These are phyloP conservation scores for Cryptoleucopteryx plumbea DNA, from an alignment of 2,113 vertebrate genomes.

Conservation along the genomic window DNA sequence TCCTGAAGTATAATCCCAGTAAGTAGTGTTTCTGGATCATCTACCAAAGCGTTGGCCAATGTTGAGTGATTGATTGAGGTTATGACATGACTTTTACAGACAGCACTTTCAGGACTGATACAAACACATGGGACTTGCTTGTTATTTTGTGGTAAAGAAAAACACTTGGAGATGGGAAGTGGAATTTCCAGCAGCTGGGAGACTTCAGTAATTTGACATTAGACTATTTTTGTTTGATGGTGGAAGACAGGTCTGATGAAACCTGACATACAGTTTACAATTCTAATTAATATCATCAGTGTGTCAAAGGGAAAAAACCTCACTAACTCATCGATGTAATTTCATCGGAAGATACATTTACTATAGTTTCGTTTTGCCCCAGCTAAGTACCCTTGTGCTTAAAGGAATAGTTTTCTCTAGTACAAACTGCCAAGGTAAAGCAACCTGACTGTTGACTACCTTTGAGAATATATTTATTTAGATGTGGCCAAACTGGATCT, in stretches of 20 bases:
- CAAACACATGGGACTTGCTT: neutral
- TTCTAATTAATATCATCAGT: neutral
- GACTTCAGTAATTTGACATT: neutral
- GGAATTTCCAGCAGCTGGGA: conserved; percentile 29
- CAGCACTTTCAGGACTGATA: neutral
- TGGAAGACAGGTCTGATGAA: conserved; percentile 24
- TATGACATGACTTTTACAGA: conserved; percentile 51
- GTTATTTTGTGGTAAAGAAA: conserved; percentile 25
- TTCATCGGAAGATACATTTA: neutral
- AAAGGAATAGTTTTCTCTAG: neutral
- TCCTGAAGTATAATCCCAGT: conserved; percentile 20
- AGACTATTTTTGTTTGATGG: conserved; percentile 11
- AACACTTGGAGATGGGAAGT: neutral
- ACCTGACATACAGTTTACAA: neutral
- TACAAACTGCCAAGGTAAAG: neutral
- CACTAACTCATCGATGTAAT: neutral
- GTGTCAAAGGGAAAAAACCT: neutral
- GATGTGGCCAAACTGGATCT: neutral
- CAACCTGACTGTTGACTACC: neutral
- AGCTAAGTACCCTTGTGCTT: neutral
- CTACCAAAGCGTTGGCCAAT: neutral
- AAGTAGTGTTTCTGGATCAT: conserved; percentile 54
- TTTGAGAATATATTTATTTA: neutral
- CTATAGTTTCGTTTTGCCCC: neutral
- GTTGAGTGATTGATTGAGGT: conserved; percentile 55